These are phyloP conservation scores for Orgyia antiqua DNA, from an alignment of 2,888 invertebrate genomes.

Conservation along the genomic window DNA sequence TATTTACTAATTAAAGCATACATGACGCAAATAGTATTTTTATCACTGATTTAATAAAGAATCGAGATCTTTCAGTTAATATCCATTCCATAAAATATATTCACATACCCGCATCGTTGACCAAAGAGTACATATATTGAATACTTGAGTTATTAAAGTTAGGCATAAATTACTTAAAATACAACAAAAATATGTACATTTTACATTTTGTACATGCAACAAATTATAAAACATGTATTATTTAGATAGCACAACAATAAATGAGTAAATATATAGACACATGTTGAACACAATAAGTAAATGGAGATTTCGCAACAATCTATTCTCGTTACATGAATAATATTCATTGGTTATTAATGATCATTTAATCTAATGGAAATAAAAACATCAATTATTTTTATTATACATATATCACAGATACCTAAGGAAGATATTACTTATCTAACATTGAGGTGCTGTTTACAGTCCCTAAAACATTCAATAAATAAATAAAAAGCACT, in stretches of 20 bases:
- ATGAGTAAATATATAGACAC: conserved; percentile 30
- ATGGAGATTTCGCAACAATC: conserved; percentile 45
- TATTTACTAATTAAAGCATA: too few species aligned
- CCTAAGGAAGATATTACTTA: conserved; percentile 65
- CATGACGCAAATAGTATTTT: not conserved
- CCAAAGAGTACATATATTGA: conserved; percentile 4
- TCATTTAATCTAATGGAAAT: conserved; percentile 35
- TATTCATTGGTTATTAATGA: conserved; percentile 24
- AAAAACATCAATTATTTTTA: conserved; percentile 47
- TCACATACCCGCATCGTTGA: conserved; percentile 7
- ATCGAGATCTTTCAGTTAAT: conserved; percentile 7
- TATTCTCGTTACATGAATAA: conserved; percentile 26
- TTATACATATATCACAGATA: conserved; percentile 72
- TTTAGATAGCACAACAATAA: conserved; percentile 26
- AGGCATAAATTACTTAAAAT: conserved; percentile 38
- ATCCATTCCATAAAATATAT: conserved; percentile 9
- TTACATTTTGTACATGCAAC: conserved; percentile 52
- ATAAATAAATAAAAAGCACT: conserved; percentile 57
- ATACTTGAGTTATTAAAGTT: conserved; percentile 20
- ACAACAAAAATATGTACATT: conserved; percentile 44
- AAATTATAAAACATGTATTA: conserved; percentile 30
- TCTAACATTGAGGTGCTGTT: conserved; percentile 59
- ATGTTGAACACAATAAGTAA: conserved; percentile 47
- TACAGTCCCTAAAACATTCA: conserved; percentile 41
- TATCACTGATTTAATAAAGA: not conserved